Evolutionary conservation across 2,797 vertebrate species (phyloP), one percentile per base, ranked within the genome.

Genomic region (Siniperca undulata): DNA sequence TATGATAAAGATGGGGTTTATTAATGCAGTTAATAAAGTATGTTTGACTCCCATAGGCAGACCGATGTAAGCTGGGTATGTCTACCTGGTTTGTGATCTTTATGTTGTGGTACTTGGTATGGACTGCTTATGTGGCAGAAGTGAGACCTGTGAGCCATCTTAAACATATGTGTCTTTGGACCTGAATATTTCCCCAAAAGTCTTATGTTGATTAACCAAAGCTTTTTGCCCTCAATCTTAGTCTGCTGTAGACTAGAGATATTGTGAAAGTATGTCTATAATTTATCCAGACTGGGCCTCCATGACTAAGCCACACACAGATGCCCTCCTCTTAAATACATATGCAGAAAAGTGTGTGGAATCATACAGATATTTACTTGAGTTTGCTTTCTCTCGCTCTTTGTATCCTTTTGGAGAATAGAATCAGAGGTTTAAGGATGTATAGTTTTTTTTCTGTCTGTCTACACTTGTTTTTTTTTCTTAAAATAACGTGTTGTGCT

Each of bases 301-400:
- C 86, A 68, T 84, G 84, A 86, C 79, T 78, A 85, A 83, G 87
- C 89, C 91, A 89, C 90, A 86, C 78, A 86, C 87, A 80, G 77
- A 87, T 85, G 83, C 89, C 88, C 89, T 90, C 88, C 62, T 90
- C 87, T 91, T 92, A 77, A 84, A 92, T 88, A 83, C 80, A 87
- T 93, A 91, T 93, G 93, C 92, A 91, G 90, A 90, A 78, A 86
- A 78, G 86, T 88, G 86, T 93, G 92, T 92, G 77, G 74, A 91
- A 88, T 93, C 89, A 52, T 83, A 72, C 89, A 92, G 84, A 89
- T 86, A 90, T 90, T 90, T 94, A 94, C 94, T 95, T 95, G 93
- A 95, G 89, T 94, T 95, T 69, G 71, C 86, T 91, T 92, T 90
- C 82, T 93, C 74, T 93, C 46, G 67, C 75, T 94, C 81, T 88